Conservation (phyloP, 2,113 vertebrate genomes). For the Grus americana region DNA sequence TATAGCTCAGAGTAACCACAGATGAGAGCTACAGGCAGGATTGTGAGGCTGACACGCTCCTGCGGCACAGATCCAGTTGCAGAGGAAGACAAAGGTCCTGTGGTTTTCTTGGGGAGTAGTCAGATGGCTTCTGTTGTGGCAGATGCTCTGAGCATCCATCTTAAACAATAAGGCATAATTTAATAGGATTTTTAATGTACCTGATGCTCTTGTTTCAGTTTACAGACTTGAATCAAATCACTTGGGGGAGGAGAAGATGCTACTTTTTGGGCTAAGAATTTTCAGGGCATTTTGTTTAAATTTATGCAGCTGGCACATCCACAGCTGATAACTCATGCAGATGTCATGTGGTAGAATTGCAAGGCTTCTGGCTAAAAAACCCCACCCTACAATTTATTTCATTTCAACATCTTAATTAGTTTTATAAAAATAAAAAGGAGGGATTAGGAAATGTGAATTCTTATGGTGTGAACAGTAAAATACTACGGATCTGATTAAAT, state of each 20-base stretch:
- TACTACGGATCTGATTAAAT: background rate
- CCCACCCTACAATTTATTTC: background rate
- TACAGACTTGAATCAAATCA: background rate
- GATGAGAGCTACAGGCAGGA: background rate
- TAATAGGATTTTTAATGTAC: conserved; percentile 30
- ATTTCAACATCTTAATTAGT: conserved; percentile 41
- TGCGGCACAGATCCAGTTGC: conserved; percentile 36
- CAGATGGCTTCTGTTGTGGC: conserved; percentile 31
- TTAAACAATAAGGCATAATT: conserved; percentile 30
- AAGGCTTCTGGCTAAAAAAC: background rate
- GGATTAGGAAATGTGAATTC: background rate
- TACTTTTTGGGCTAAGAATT: background rate
- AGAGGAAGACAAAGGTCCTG: conserved; percentile 53
- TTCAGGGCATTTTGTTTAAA: conserved; percentile 17
- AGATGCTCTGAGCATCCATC: conserved; percentile 41
- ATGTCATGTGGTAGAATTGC: conserved; percentile 14
- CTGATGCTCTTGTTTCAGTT: background rate
- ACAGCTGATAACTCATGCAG: conserved; percentile 38
- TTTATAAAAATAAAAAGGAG: conserved; percentile 24
- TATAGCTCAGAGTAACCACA: background rate
- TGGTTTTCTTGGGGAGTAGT: conserved; percentile 42
- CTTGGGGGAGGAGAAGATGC: background rate
- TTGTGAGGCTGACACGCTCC: conserved; percentile 15
- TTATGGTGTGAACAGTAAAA: background rate
- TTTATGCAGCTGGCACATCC: conserved; percentile 35